Evolutionary conservation across 2,888 invertebrate species (phyloP).

Genomic region (Camponotus fellah): DNA sequence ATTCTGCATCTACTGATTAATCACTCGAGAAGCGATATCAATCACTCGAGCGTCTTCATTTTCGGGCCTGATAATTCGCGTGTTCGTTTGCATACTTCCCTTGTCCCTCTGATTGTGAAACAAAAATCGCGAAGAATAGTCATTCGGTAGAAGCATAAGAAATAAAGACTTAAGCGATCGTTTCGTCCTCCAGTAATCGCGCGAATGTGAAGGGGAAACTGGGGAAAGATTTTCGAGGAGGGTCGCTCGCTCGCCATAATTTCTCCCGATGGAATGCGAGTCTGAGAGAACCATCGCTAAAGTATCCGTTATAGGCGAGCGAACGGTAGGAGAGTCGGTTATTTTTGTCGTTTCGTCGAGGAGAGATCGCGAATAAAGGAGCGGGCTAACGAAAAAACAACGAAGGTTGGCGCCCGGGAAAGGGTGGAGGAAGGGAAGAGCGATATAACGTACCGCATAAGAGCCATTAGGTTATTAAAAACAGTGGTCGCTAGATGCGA

Average conservation of each 20-base stretch:
- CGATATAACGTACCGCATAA: conserved; percentile 80
- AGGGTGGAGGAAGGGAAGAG: conserved; percentile 50
- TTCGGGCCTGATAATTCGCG: background rate
- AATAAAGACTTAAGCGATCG: conserved; percentile 71
- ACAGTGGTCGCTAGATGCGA: conserved; percentile 77
- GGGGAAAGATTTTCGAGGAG: conserved; percentile 62
- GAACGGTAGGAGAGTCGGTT: conserved; percentile 60
- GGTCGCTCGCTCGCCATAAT: conserved; percentile 30
- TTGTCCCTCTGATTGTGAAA: background rate
- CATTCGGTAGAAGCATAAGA: conserved; percentile 53
- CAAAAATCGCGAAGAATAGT: conserved; percentile 28
- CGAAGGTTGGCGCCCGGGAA: conserved; percentile 13
- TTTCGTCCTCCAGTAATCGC: conserved; percentile 65
- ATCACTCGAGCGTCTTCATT: conserved; percentile 21
- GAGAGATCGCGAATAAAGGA: conserved; percentile 69
- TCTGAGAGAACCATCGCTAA: conserved; percentile 40
- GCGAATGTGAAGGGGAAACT: conserved; percentile 61
- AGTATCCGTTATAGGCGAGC: conserved; percentile 29
- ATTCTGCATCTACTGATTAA: background rate
- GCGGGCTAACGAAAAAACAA: conserved; percentile 59
- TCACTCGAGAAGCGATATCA: conserved; percentile 7
- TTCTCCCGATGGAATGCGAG: conserved; percentile 35
- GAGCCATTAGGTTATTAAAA: conserved; percentile 86
- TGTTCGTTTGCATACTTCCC: background rate
- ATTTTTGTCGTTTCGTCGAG: conserved; percentile 75